Percentiles rank a stretch among this genome's conserved stretches.
phyloP scores from a whole-genome alignment of 1,140 invertebrate genomes.

The Zaprionus camerounensis region DNA sequence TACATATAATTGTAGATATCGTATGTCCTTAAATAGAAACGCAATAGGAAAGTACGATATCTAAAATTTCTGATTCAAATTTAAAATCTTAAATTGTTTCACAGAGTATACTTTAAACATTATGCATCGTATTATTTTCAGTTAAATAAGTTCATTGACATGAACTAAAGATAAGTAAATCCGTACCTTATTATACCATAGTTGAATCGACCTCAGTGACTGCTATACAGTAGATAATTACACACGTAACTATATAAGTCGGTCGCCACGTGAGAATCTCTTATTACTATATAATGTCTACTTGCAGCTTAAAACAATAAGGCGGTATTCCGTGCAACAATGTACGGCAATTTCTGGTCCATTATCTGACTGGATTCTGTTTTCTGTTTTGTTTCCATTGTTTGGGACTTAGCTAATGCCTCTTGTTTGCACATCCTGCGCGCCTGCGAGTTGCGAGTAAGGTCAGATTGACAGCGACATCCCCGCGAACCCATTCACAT shows the following conservation, averaged over 20 bases:
- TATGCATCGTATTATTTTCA: too few relatives aligned
- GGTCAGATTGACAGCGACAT: slow-evolving; percentile 63
- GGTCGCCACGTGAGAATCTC: neutral
- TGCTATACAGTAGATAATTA: neutral
- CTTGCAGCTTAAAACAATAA: slow-evolving; percentile 60
- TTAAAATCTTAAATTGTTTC: too few relatives aligned
- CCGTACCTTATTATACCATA: neutral
- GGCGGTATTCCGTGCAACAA: slow-evolving; percentile 49
- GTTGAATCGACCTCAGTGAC: neutral
- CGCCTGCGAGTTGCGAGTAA: slow-evolving; percentile 49
- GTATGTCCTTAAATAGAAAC: too few relatives aligned
- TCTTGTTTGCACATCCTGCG: slow-evolving; percentile 62
- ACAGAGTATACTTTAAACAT: neutral
- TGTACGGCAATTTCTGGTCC: slow-evolving; percentile 55
- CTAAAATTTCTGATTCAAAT: too few relatives aligned
- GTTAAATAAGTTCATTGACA: neutral
- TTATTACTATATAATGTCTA: slow-evolving; percentile 17
- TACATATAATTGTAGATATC: too few relatives aligned
- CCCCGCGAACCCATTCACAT: slow-evolving; percentile 51
- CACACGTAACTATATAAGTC: neutral
- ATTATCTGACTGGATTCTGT: slow-evolving; percentile 61
- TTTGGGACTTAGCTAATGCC: slow-evolving; percentile 67
- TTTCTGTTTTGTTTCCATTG: slow-evolving; percentile 53
- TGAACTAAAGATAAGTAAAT: neutral
- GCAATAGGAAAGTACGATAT: too few relatives aligned